These are phyloP conservation scores for Heterohyrax brucei DNA, from an alignment of 2,797 vertebrate genomes.

Conservation along the genomic window DNA sequence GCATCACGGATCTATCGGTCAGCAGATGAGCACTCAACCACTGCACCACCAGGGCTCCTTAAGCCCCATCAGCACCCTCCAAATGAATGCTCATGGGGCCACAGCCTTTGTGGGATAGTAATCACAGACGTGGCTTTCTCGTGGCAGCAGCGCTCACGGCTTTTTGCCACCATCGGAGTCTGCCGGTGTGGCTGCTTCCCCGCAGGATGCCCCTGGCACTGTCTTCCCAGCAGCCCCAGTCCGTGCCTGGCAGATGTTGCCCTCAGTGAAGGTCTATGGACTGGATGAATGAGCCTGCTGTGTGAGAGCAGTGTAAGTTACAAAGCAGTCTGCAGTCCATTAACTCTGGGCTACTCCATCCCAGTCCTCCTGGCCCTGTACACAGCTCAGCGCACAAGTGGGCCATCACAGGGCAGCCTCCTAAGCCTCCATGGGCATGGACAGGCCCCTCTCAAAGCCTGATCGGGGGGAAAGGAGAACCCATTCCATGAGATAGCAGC, in stretches of 20 bases:
- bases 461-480: not conserved
- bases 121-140: not conserved
- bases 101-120: not conserved
- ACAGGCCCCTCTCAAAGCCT: not conserved
- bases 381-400: not conserved
- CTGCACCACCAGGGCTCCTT: too few species aligned
- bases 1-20: too few species aligned
- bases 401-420: not conserved
- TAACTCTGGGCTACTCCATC: slow-evolving; percentile 72
- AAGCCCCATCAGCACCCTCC: too few species aligned
- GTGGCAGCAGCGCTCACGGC: accelerated
- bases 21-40: too few species aligned
- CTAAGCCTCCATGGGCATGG: not conserved
- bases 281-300: slow-evolving; percentile 65
- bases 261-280: not conserved
- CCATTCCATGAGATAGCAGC: not conserved
- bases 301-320: slow-evolving; percentile 67
- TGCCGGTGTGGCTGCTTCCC: not conserved
- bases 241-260: not conserved
- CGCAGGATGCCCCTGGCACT: not conserved
- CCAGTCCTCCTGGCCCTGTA: slow-evolving; percentile 32
- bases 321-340: slow-evolving; percentile 82
- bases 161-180: accelerated
- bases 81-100: not conserved
- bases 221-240: not conserved